phyloP scores from a whole-genome alignment of 2,113 vertebrate genomes.

The Cyprinodon brontotheroides region DNA sequence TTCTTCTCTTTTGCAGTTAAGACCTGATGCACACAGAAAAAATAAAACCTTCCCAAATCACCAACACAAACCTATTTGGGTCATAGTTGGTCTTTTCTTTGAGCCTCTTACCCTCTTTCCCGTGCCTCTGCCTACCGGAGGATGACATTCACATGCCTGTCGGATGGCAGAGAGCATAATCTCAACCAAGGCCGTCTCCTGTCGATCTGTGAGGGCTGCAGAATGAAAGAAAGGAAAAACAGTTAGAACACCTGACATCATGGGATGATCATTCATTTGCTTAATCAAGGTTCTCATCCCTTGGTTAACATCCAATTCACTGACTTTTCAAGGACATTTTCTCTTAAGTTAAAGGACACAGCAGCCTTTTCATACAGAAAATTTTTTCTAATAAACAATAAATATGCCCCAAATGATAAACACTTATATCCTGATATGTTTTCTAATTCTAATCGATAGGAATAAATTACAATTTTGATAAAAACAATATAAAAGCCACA shows the following conservation, averaged over 20 bases:
- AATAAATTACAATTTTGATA: too few species aligned
- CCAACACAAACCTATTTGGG: constrained; percentile 1
- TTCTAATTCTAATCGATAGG: too few species aligned
- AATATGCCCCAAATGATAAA: too few species aligned
- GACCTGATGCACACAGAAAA: constrained; percentile 78
- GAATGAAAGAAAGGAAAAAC: constrained; percentile 6
- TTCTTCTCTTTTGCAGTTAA: constrained; percentile 97
- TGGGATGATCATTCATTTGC: neutral
- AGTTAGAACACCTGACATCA: neutral
- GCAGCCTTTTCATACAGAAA: too few species aligned
- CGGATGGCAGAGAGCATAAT: constrained; percentile 97
- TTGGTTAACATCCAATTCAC: too few species aligned
- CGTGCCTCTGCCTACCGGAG: constrained; percentile 92
- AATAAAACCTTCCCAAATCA: constrained; percentile 1
- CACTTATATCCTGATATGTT: too few species aligned
- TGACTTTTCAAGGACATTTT: too few species aligned
- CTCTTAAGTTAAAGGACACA: too few species aligned
- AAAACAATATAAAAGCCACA: too few species aligned
- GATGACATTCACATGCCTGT: constrained; percentile 95
- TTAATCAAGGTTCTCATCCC: too few species aligned
- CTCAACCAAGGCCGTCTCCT: constrained; percentile 95
- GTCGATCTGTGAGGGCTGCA: constrained; percentile 90
- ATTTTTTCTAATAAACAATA: too few species aligned
- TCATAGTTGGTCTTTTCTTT: neutral
- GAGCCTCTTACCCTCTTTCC: constrained; percentile 87